A percentile compares a stretch with the other conserved stretches of the same genome.
phyloP scores from a whole-genome alignment of 2,888 invertebrate genomes.

The Camptogramma bilineatum region DNA sequence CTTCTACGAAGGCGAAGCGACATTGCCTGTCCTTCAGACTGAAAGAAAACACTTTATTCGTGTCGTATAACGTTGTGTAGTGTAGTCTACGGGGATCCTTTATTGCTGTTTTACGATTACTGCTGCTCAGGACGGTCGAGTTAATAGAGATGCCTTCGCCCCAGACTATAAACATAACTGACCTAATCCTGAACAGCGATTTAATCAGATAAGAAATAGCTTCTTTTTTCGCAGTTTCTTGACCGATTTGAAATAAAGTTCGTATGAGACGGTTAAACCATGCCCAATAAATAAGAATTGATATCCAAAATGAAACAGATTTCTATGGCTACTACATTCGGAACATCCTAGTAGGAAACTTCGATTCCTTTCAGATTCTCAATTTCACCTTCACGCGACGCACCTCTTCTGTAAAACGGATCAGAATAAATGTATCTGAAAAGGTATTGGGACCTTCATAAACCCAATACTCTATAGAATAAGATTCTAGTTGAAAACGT shows the following conservation, averaged over 20 bases:
- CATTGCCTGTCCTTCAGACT: slow-evolving; percentile 51
- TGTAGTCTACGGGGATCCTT: slow-evolving; percentile 39
- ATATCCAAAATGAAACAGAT: not conserved
- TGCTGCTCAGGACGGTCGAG: slow-evolving; percentile 25
- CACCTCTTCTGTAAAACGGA: slow-evolving; percentile 8
- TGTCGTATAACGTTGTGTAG: slow-evolving; percentile 40
- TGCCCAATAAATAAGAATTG: not conserved
- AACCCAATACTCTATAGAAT: slow-evolving; percentile 15
- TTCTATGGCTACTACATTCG: not conserved
- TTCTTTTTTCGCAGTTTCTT: not conserved
- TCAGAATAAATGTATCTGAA: slow-evolving; percentile 20
- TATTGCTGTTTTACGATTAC: slow-evolving; percentile 46
- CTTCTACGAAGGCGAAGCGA: slow-evolving; percentile 34
- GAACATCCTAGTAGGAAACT: not conserved
- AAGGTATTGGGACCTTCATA: slow-evolving; percentile 24
- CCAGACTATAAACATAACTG: slow-evolving; percentile 31
- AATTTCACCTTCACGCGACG: slow-evolving; percentile 24
- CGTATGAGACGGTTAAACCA: too few species aligned
- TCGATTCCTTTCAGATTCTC: slow-evolving; percentile 4
- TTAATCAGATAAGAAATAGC: not conserved
- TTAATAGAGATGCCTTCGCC: slow-evolving; percentile 41
- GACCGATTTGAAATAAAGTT: not conserved
- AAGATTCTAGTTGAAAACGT: slow-evolving; percentile 24
- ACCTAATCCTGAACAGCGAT: slow-evolving; percentile 20
- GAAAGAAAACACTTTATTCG: slow-evolving; percentile 34